These are phyloP conservation scores for Aspiorhynchus laticeps DNA, from an alignment of 2,113 vertebrate species.

Conservation along the genomic window DNA sequence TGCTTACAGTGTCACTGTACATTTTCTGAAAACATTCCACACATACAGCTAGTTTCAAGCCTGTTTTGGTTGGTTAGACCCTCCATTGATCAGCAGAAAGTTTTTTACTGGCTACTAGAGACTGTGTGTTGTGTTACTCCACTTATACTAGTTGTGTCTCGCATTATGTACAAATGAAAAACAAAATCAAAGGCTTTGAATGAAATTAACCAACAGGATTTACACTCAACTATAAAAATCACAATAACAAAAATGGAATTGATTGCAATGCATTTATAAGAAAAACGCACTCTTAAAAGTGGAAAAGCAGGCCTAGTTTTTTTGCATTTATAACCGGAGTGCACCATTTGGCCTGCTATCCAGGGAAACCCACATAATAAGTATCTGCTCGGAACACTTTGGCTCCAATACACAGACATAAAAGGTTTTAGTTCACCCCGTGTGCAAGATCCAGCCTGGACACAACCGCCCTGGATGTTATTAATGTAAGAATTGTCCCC, in stretches of 20 bases:
- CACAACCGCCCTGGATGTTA: constrained; percentile 27
- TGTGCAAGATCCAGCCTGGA: not conserved
- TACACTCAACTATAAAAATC: constrained; percentile 13
- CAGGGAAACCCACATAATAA: not conserved
- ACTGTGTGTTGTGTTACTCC: constrained; percentile 1
- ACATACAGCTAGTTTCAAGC: not conserved
- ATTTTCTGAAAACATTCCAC: constrained; percentile 6
- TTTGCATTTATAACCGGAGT: not conserved
- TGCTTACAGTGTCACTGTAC: constrained; percentile 7
- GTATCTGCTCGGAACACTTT: constrained; percentile 16
- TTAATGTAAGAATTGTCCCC: constrained; percentile 54
- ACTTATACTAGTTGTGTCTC: not conserved
- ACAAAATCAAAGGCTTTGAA: not conserved
- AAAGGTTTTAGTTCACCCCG: constrained; percentile 38
- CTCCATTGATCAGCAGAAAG: constrained; percentile 7
- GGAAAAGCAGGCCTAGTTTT: not conserved
- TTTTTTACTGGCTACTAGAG: not conserved
- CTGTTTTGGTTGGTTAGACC: constrained; percentile 7
- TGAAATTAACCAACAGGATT: not conserved
- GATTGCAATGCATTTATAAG: not conserved
- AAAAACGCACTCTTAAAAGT: not conserved
- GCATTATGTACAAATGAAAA: not conserved
- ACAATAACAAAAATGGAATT: constrained; percentile 15
- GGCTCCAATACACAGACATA: constrained; percentile 13
- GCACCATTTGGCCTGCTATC: constrained; percentile 7